phyloP scores from a whole-genome alignment of 2,113 vertebrate species.

The Cryptotis parvus region DNA sequence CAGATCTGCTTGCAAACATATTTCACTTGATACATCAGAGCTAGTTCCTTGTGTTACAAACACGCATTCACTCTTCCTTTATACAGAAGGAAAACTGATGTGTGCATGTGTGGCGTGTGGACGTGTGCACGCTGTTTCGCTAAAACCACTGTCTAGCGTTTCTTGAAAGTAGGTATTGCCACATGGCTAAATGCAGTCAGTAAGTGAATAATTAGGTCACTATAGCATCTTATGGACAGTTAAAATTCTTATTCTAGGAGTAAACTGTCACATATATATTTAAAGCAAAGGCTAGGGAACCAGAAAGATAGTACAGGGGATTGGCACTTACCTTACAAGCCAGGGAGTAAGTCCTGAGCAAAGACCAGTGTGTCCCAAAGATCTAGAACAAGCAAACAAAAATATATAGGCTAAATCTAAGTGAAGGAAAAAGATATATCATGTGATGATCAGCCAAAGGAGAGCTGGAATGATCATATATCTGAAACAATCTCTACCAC shows the following conservation, averaged over 20 bases:
- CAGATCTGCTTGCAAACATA: no score
- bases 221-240: no score
- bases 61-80: neutral
- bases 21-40: no score
- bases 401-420: neutral
- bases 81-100: neutral
- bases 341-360: no score
- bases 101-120: neutral
- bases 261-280: neutral
- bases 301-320: neutral
- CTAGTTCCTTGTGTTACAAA: neutral
- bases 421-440: neutral
- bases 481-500: neutral
- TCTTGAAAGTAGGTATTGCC: neutral
- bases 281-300: neutral
- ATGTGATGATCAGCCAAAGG: neutral
- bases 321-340: no score
- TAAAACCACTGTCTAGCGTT: neutral
- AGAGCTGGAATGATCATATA: neutral
- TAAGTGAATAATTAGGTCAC: neutral
- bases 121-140: neutral
- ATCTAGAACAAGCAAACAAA: neutral
- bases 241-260: conserved; percentile 1
- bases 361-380: no score
- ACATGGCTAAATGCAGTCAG: neutral